phyloP scores from a whole-genome alignment of 2,888 invertebrate species.

The Nephrotoma flavescens region DNA sequence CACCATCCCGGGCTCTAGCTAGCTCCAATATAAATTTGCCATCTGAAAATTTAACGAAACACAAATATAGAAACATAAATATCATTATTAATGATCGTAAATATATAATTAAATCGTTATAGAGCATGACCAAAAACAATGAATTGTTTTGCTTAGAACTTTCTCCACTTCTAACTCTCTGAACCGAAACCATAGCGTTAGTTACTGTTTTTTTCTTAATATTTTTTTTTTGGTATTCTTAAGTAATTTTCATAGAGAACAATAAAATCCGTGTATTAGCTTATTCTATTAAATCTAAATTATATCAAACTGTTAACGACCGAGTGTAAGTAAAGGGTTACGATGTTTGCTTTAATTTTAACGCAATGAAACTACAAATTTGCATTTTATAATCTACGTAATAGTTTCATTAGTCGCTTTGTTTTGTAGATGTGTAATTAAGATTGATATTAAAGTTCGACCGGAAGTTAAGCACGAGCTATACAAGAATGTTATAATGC shows the following conservation, averaged over 20 bases:
- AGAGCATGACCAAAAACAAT: slow-evolving; percentile 4
- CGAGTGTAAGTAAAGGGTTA: neutral
- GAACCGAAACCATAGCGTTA: slow-evolving; percentile 4
- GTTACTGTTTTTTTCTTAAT: neutral
- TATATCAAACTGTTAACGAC: neutral
- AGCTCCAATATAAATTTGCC: slow-evolving; percentile 82
- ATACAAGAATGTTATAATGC: neutral
- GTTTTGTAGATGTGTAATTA: neutral
- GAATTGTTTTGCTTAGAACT: neutral
- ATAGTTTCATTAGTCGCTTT: neutral
- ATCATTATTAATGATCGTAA: neutral
- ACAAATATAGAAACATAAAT: neutral
- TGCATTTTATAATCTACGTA: neutral
- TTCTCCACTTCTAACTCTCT: slow-evolving; percentile 1
- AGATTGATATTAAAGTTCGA: neutral
- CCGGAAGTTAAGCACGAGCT: neutral
- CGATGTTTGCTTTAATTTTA: neutral
- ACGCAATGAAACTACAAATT: neutral
- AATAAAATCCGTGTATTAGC: neutral
- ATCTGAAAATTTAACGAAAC: slow-evolving; percentile 39
- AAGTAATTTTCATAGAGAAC: neutral
- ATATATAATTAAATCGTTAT: slow-evolving; percentile 1
- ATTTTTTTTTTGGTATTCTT: neutral
- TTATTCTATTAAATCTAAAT: neutral
- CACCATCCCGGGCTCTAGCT: slow-evolving; percentile 60